These are phyloP conservation scores for Cyprinella venusta DNA, from an alignment of 2,797 vertebrate genomes.

Conservation along the genomic window DNA sequence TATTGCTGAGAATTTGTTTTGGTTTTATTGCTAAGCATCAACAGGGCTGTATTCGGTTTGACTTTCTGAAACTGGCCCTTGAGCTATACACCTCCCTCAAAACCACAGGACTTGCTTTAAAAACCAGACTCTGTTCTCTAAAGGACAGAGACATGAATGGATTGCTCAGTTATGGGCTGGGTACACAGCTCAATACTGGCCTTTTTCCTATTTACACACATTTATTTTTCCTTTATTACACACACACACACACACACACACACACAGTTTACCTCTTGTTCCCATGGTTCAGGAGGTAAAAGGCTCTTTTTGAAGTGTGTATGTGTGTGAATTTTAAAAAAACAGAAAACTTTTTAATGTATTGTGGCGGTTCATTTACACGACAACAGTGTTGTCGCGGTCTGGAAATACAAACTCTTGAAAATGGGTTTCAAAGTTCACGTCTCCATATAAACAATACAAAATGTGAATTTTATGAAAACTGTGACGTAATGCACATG, in stretches of 20 bases:
- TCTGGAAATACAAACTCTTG: too few species aligned
- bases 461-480: too few species aligned
- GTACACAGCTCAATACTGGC: slow-evolving; percentile 42
- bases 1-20: background rate
- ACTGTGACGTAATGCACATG: background rate
- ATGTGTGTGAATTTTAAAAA: background rate
- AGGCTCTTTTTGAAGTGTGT: background rate
- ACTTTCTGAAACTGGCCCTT: slow-evolving; percentile 16
- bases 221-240: too few species aligned
- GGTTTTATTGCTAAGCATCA: slow-evolving; percentile 17
- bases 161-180: slow-evolving; percentile 33
- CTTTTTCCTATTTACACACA: slow-evolving; percentile 25
- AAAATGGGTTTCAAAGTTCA: too few species aligned
- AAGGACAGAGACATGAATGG: slow-evolving; percentile 47
- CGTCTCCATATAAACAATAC: too few species aligned
- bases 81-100: slow-evolving; percentile 7
- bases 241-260: background rate
- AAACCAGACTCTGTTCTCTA: slow-evolving; percentile 31
- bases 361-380: background rate
- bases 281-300: background rate
- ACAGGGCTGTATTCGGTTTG: slow-evolving; percentile 9
- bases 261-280: slow-evolving; percentile 8
- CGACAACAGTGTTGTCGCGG: background rate
- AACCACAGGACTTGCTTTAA: slow-evolving; percentile 15
- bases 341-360: background rate